phyloP scores from a whole-genome alignment of 2,888 invertebrate genomes.

The Acrocyrtus sp. region DNA sequence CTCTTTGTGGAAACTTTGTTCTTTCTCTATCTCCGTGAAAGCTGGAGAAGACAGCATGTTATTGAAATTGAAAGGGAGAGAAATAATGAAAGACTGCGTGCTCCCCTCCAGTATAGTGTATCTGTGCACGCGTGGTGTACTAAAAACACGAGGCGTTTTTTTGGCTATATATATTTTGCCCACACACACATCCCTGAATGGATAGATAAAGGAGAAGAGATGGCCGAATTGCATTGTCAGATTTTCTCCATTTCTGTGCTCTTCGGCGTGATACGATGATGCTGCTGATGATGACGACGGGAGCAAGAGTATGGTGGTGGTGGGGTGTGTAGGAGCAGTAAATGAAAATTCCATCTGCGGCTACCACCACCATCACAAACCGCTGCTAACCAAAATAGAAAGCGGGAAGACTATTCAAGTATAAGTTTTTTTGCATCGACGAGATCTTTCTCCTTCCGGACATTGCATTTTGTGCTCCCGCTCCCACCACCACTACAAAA shows the following conservation, averaged over 20 bases:
- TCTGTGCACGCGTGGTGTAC: too few relatives aligned
- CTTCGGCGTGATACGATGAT: conserved; percentile 20
- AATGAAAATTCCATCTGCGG: conserved; percentile 58
- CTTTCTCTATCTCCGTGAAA: conserved; percentile 10
- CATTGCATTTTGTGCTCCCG: too few relatives aligned
- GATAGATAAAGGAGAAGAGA: conserved; percentile 24
- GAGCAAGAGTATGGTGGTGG: conserved; percentile 26
- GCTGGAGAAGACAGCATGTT: conserved; percentile 36
- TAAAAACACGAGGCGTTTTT: too few relatives aligned
- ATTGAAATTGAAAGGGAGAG: conserved; percentile 25
- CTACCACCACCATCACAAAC: conserved; percentile 22
- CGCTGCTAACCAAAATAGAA: conserved; percentile 18
- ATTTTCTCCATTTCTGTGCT: conserved; percentile 27
- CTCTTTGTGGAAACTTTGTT: too few relatives aligned
- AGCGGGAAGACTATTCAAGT: too few relatives aligned
- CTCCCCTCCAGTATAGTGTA: too few relatives aligned
- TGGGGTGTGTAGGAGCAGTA: conserved; percentile 44
- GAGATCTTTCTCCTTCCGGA: conserved; percentile 4
- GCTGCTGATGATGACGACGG: conserved; percentile 24
- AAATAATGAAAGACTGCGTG: conserved; percentile 29
- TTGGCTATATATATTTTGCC: too few relatives aligned
- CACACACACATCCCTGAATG: too few relatives aligned
- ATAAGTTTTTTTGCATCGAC: too few relatives aligned
- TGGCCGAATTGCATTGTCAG: conserved; percentile 45
- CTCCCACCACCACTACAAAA: too few relatives aligned